Base-by-base conservation (phyloP, 2,888 invertebrate genomes). In the Tiliacea citrago region DNA sequence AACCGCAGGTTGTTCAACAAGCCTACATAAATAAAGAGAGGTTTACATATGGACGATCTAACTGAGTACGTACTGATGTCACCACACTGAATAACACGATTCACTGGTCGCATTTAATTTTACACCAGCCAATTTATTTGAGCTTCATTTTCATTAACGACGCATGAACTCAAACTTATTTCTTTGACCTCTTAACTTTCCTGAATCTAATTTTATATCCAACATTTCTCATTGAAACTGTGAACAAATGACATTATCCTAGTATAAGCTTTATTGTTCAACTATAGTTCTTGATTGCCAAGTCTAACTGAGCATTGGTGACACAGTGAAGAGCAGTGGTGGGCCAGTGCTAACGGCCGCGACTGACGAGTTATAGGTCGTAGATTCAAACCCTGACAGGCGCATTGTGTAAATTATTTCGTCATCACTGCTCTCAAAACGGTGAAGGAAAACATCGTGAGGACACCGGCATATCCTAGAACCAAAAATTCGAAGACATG, bases 31-130 rank as follows among this genome's bases (percentile, higher is more conserved):
- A 88, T 88, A 86, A 86, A 88, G 73, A 75, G 79, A 69, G 78
- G 70, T 81, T 82, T 85, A 86, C 83, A 83, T 83, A 88, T 81
- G 79, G 75, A 78, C 80, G 68, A 83, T 78, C 77, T 81, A 79
- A 89, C 88, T 82, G 86, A 90, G 88, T 86, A 82, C 71, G 75
- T 84, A 84, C 85, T 81, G 82, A 84, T 89, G 89, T 89, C 88
- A 90, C 88, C 86, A 80, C 86, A 88, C 77, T 85, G 84, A 88
- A 88, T 86, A 87, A 82, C 83, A 88, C 85, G 87, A 87, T 84
- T 88, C 84, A 82, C 85, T 88, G 85, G 85, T 84, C 76, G 81
- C 82, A 81, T 80, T 88, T 86, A 87, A 91, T 91, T 82, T 83
- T 79, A 62, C 66, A 79, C 61, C 63, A 65, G 24, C 65, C 73